Evolutionary conservation across 2,797 vertebrate species (phyloP), one percentile per base, ranked within the genome.

Genomic region (Gallinago nigripennis): DNA sequence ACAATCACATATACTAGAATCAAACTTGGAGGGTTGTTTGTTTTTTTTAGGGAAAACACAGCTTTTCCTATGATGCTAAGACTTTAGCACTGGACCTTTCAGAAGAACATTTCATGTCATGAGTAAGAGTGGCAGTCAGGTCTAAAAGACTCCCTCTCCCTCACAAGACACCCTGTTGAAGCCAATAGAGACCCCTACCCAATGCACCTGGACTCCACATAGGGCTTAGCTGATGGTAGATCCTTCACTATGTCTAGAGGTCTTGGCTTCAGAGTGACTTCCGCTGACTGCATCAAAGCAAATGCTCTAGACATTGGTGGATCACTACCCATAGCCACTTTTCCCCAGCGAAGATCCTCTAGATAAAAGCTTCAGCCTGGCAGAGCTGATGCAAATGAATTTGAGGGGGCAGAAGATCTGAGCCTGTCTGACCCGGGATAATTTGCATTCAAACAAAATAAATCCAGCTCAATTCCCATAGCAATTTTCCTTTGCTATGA

Each of bases 361-460:
- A 75, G 71, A 92, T 33, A 45, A 2, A 51, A 92, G 57, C 71
- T 86, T 50, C 24, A 71, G 64, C 75, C 88, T 89, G 78, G 71
- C 73, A 93, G 60, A 77, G 68, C 75, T 88, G 78, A 92, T 94
- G 91, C 78, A 94, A 95, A 88, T 91, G 83, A 88, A 86, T 90
- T 61, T 73, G 75, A 94, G 90, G 64, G 87, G 80, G 90, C 94
- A 95, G 95, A 96, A 90, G 93, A 95, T 95, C 90, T 92, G 86
- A 94, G 95, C 51, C 87, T 87, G 95, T 92, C 93, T 95, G 95
- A 95, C 96, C 95, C 75, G 81, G 35, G 37, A 88, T 94, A 95
- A 97, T 96, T 94, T 96, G 63, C 95, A 95, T 94, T 94, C 81
- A 94, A 95, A 94, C 91, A 92, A 96, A 96, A 94, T 94, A 96